These are phyloP conservation scores for Stegostoma tigrinum DNA, from an alignment of 2,113 vertebrate genomes.

Conservation along the genomic window DNA sequence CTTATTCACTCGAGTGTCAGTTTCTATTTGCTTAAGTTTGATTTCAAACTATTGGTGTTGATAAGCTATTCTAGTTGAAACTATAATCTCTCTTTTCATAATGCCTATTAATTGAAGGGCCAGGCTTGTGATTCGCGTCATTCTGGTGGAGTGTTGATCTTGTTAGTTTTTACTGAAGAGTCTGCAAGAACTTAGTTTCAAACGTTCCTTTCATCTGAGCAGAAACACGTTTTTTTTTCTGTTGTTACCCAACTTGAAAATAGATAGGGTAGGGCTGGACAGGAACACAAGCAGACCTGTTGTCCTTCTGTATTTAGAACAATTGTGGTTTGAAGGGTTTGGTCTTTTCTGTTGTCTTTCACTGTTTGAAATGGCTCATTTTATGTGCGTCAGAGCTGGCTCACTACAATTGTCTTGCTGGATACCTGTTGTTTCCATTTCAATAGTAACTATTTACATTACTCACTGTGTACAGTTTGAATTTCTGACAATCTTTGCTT, in stretches of 20 bases:
- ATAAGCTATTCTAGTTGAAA: neutral
- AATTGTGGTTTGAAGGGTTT: neutral
- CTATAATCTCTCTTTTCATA: neutral
- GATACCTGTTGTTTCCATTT: constrained; percentile 2
- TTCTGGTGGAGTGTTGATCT: neutral
- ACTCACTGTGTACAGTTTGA: neutral
- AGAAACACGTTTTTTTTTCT: neutral
- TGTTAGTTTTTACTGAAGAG: neutral
- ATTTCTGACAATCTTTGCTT: neutral
- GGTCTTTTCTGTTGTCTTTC: neutral
- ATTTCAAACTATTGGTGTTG: neutral
- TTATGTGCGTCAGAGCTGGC: neutral
- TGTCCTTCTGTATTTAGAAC: neutral
- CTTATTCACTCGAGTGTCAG: neutral
- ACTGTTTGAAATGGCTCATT: neutral
- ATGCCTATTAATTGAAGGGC: neutral
- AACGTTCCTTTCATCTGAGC: neutral
- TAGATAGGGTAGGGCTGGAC: neutral
- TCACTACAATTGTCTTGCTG: neutral
- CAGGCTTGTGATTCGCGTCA: neutral
- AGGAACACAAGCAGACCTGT: neutral
- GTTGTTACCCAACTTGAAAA: neutral
- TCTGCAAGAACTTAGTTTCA: neutral
- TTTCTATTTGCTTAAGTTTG: neutral
- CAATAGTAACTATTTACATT: neutral